phyloP scores from a whole-genome alignment of 2,113 vertebrate species.

The Catharus bicknelli region DNA sequence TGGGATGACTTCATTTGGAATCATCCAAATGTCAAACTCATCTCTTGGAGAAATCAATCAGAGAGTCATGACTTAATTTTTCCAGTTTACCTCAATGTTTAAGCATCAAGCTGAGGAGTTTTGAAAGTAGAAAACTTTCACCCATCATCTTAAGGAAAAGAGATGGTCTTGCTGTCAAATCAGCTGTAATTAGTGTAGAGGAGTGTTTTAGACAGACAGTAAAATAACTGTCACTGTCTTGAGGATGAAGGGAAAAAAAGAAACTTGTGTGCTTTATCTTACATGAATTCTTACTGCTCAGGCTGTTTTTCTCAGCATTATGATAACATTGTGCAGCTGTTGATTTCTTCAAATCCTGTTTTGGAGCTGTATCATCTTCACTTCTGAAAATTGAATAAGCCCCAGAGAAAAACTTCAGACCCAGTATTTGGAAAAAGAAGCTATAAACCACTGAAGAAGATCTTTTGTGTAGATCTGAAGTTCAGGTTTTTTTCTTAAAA shows the following conservation, averaged over 20 bases:
- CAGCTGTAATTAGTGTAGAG: not conserved
- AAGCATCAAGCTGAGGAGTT: not conserved
- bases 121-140: not conserved
- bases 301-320: not conserved
- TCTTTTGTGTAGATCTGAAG: not conserved
- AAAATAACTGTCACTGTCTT: not conserved
- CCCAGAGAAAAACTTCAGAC: not conserved
- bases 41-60: not conserved
- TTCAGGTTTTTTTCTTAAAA: not conserved
- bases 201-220: not conserved
- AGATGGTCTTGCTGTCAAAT: not conserved
- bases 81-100: not conserved
- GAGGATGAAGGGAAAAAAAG: not conserved
- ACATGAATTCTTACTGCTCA: not conserved
- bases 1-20: not conserved
- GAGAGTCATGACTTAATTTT: not conserved
- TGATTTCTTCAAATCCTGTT: not conserved
- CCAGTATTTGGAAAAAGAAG: not conserved
- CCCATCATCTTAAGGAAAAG: not conserved
- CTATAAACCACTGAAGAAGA: not conserved
- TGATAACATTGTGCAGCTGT: not conserved
- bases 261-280: not conserved
- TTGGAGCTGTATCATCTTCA: not conserved
- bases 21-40: not conserved
- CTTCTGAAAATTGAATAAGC: not conserved